Percentiles rank a stretch among this genome's conserved stretches.
phyloP scores from a whole-genome alignment of 2,797 vertebrate species.

The Thalassophryne amazonica region DNA sequence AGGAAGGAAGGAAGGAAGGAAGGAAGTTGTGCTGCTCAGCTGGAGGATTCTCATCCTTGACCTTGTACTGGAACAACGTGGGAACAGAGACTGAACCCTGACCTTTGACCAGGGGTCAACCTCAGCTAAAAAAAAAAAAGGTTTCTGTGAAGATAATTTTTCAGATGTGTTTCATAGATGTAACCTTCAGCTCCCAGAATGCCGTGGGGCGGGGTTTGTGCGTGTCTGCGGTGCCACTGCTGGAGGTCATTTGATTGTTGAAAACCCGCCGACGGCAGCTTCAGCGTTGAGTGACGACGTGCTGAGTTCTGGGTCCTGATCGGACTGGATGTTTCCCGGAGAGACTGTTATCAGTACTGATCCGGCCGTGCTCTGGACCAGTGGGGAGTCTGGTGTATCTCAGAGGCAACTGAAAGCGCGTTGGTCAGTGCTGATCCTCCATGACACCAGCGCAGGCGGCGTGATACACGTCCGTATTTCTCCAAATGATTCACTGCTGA shows the following conservation, averaged over 20 bases:
- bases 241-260: too few relatives aligned
- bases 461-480: too few relatives aligned
- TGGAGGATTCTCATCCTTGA: not conserved
- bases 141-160: too few relatives aligned
- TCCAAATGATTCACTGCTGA: too few relatives aligned
- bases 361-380: not conserved
- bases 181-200: slow-evolving; percentile 9
- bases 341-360: slow-evolving; percentile 6
- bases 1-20: not conserved
- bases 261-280: too few relatives aligned
- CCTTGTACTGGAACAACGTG: not conserved
- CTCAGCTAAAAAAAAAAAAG: not conserved
- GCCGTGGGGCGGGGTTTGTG: not conserved
- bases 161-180: too few relatives aligned
- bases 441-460: too few relatives aligned
- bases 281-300: not conserved
- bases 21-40: too few relatives aligned
- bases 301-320: slow-evolving; percentile 45
- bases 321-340: slow-evolving; percentile 53
- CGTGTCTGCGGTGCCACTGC: not conserved
- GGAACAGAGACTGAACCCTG: not conserved
- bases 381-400: not conserved
- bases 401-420: not conserved
- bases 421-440: too few relatives aligned
- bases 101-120: not conserved